phyloP scores from a whole-genome alignment of 2,113 vertebrate genomes.

The Nesoenas mayeri region DNA sequence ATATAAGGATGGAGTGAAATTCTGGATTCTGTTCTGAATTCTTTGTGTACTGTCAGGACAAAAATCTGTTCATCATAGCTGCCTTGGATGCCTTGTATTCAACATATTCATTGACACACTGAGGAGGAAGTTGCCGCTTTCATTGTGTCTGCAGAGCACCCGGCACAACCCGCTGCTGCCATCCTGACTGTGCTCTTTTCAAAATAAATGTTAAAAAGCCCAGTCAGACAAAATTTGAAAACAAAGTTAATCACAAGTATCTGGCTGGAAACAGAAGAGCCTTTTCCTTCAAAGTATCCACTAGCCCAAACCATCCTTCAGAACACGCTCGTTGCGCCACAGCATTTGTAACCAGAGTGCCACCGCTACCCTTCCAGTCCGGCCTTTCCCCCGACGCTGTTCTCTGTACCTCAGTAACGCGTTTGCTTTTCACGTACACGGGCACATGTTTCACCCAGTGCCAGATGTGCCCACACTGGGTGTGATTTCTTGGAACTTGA shows the following conservation, averaged over 20 bases:
- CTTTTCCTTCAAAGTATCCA: not conserved
- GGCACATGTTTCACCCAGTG: not conserved
- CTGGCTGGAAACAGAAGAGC: not conserved
- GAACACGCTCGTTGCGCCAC: not conserved
- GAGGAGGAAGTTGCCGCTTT: not conserved
- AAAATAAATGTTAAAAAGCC: not conserved
- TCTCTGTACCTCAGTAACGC: not conserved
- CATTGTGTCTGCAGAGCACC: not conserved
- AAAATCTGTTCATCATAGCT: not conserved
- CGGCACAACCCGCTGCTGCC: not conserved
- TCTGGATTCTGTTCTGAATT: not conserved
- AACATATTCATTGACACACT: not conserved
- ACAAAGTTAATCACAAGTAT: not conserved
- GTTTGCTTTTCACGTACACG: not conserved
- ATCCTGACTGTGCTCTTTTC: not conserved
- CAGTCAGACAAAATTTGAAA: not conserved
- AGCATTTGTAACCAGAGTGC: not conserved
- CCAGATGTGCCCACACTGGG: constrained; percentile 32
- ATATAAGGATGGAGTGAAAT: not conserved
- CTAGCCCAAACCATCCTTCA: not conserved
- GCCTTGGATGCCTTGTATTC: not conserved
- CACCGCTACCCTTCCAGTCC: not conserved
- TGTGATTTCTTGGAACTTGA: constrained; percentile 52
- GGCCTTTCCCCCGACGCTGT: not conserved
- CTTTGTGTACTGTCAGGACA: not conserved